Conservation (phyloP, 2,888 invertebrate genomes). For the Timema cristinae region DNA sequence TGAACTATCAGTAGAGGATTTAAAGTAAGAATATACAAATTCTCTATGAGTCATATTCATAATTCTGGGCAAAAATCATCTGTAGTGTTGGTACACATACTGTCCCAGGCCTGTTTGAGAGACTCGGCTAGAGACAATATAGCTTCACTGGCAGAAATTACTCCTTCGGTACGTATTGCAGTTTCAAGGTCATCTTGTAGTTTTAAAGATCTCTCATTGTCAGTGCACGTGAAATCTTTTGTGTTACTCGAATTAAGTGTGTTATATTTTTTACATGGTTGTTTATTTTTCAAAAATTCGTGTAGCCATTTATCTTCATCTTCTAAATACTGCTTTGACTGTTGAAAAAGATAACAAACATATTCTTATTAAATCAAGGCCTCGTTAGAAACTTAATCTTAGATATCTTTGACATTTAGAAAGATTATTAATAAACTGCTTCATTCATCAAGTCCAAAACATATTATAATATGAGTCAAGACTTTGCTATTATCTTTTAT, state of each 20-base stretch:
- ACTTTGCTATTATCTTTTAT: too few relatives aligned
- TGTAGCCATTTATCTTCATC: slow-evolving; percentile 28
- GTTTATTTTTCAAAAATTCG: slow-evolving; percentile 21
- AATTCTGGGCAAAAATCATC: slow-evolving; percentile 35
- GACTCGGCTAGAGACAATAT: slow-evolving; percentile 38
- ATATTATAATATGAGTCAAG: too few relatives aligned
- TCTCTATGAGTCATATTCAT: slow-evolving; percentile 34
- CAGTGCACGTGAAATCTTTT: background rate
- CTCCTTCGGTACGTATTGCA: slow-evolving; percentile 26
- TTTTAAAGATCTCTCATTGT: background rate
- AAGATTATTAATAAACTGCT: too few relatives aligned
- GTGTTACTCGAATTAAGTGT: background rate
- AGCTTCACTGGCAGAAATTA: slow-evolving; percentile 35
- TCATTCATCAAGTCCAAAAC: too few relatives aligned
- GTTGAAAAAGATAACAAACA: too few relatives aligned
- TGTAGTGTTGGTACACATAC: slow-evolving; percentile 32
- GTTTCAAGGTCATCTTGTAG: slow-evolving; percentile 22
- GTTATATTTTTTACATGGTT: slow-evolving; percentile 11
- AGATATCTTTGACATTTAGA: too few relatives aligned
- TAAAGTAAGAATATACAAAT: slow-evolving; percentile 34
- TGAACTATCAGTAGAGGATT: slow-evolving; percentile 17
- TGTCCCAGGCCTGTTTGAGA: slow-evolving; percentile 37
- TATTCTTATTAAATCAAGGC: too few relatives aligned
- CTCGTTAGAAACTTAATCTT: too few relatives aligned
- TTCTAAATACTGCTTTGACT: too few relatives aligned